Evolutionary conservation across 2,113 vertebrate species (phyloP), one percentile per base, ranked within the genome.

Genomic region (Daphoenositta chrysoptera): DNA sequence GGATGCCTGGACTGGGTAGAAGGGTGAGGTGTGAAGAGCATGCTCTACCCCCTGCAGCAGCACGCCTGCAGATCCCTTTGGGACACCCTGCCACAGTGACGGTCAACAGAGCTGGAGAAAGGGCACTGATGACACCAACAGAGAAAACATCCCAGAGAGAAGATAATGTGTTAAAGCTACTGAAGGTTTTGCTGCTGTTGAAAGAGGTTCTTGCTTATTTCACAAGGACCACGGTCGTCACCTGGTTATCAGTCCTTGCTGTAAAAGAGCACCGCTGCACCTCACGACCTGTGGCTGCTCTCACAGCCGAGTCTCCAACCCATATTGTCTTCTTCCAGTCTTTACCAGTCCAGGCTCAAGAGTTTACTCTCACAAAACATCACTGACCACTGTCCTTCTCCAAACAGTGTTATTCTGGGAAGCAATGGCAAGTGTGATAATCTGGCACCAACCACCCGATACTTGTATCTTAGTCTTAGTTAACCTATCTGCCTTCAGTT

Each of bases 1-100:
- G 22, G 45, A 31, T 28, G 15, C 40, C 31, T 21, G 20, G 26
- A 33, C 16, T 7, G 42, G 20, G 48, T 11, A 63, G 51, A 44
- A 63, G 19, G 27, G 13, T 0, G 1, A 33, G 60, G 33, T 15
- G 45, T 57, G 45, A 65, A 19, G 48, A 42, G 21, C 0, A 0
- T 23, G 40, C 30, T 64, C 54, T 61, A 53, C 33, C 30, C 42
- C 19, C 72, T 35, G 57, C 33, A 68, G 77, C 48, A 71, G 8
- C 0, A 0, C 27, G 37, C 28, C 39, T 26, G n/a, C 23, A 63
- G n/a, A 61, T 37, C 26, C 33, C 27, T 15, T 15, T n/a, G 20
- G 37, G 6, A 87, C n/a, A 48, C 8, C 8, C 31, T 65, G 66
- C 28, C 76, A 47, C 31, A 39, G 21, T 6, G 54, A 57, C 0